Evolutionary conservation across 2,888 invertebrate genomes (phyloP), one percentile per base, ranked within the genome.

Genomic region (Pasiphila rectangulata): DNA sequence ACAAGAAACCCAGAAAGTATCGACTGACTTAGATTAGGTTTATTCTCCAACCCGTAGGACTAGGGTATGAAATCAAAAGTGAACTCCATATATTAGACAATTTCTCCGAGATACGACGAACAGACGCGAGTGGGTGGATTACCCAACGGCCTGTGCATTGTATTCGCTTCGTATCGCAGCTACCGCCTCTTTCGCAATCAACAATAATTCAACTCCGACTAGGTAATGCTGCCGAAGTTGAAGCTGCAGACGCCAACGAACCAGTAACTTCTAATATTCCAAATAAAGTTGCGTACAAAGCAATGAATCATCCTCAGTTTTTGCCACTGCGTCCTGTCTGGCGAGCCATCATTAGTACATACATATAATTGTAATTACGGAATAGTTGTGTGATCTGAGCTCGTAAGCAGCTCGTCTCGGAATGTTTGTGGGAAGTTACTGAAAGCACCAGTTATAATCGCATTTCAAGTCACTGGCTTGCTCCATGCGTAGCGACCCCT

Each of bases 361-460:
- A 9, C 12, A 30, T 34, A 51, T 44, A 51, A 51, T 25, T 17
- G 25, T 41, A 42, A 50, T 44, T 47, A 37, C 34, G 27, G 25
- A 10, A 42, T 25, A 23, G 27, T 40, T 47, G 42, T 44, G 43
- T 44, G 43, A 41, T 46, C 45, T 27, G 36, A 23, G 48, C 24
- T 56, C 51, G 45, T 51, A 50, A 54, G 44, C 23, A 25, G 37
- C 9, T 36, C 36, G 35, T 9, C 35, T 29, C n/a, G 13, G 23
- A 32, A 37, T 37, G 37, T 39, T 10, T 15, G 43, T 16, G 37
- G 17, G 27, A 15, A 49, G 34, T 13, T 20, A n/a, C n/a, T n/a
- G n/a, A n/a, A n/a, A n/a, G n/a, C n/a, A n/a, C n/a, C n/a, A n/a
- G n/a, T n/a, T n/a, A n/a, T n/a, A n/a, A n/a, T n/a, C n/a, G n/a